Conservation (phyloP, 2,888 invertebrate genomes). For the Balanococcus diminutus region DNA sequence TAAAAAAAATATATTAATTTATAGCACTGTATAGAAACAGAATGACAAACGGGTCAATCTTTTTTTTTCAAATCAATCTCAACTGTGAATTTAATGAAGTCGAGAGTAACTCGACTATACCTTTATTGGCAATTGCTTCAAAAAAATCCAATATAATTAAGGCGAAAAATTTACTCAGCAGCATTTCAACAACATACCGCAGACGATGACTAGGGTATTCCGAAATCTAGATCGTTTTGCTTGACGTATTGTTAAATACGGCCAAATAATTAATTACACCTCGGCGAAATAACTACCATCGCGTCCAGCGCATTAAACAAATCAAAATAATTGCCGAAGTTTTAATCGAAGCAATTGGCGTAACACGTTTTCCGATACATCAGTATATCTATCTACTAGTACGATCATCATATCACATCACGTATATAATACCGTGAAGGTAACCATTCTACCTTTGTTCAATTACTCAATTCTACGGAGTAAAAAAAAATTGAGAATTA, state of each 20-base stretch:
- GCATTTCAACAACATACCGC: background rate
- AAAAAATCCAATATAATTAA: background rate
- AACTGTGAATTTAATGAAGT: background rate
- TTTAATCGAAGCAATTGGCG: conserved; percentile 6
- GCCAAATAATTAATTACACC: background rate
- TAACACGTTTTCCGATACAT: background rate
- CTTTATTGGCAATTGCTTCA: background rate
- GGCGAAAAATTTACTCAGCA: background rate
- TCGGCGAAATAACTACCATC: background rate
- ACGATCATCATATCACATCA: background rate
- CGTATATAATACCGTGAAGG: background rate
- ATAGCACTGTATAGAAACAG: no score
- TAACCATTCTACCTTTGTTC: background rate
- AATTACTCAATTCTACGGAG: background rate
- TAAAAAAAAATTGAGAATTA: background rate
- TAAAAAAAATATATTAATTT: no score
- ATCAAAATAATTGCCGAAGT: background rate
- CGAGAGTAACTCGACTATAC: background rate
- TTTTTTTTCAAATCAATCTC: background rate
- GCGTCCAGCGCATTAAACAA: background rate
- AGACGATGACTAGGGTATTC: background rate
- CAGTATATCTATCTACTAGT: background rate
- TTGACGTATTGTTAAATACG: conserved; percentile 2
- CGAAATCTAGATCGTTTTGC: conserved; percentile 24
- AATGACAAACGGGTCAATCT: background rate